Evolutionary conservation across 2,113 vertebrate genomes (phyloP).

Genomic region (Halcyon malimbica): DNA sequence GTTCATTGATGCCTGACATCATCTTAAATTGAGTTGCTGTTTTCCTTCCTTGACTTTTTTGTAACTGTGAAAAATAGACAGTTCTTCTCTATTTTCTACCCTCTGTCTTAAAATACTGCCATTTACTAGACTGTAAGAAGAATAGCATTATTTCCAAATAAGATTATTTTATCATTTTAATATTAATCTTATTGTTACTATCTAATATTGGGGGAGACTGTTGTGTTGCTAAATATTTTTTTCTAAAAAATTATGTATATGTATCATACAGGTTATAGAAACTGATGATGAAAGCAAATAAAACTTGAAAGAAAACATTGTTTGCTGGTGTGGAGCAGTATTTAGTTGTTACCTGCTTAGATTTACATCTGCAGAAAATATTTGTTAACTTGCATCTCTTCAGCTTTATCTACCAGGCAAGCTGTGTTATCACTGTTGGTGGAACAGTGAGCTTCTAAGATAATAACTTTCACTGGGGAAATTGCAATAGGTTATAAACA

Average conservation of each 20-base stretch:
- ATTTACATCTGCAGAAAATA: background rate
- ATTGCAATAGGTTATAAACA: background rate
- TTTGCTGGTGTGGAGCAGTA: background rate
- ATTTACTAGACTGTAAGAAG: background rate
- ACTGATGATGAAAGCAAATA: background rate
- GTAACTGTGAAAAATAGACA: background rate
- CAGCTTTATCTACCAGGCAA: background rate
- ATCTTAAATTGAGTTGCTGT: background rate
- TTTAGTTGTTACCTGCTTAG: background rate
- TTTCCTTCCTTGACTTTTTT: background rate
- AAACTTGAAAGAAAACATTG: background rate
- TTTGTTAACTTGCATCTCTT: background rate
- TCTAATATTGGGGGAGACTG: background rate
- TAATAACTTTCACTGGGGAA: background rate
- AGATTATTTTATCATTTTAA: background rate
- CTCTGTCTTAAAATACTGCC: background rate
- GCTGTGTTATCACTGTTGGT: background rate
- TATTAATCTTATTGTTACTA: background rate
- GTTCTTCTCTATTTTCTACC: background rate
- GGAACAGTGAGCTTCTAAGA: background rate
- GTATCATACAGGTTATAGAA: background rate
- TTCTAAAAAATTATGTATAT: background rate
- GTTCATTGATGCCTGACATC: background rate
- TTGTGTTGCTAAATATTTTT: background rate
- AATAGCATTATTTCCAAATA: background rate